Base-by-base conservation (phyloP, 2,888 invertebrate genomes). In the Ophion obscuratus region DNA sequence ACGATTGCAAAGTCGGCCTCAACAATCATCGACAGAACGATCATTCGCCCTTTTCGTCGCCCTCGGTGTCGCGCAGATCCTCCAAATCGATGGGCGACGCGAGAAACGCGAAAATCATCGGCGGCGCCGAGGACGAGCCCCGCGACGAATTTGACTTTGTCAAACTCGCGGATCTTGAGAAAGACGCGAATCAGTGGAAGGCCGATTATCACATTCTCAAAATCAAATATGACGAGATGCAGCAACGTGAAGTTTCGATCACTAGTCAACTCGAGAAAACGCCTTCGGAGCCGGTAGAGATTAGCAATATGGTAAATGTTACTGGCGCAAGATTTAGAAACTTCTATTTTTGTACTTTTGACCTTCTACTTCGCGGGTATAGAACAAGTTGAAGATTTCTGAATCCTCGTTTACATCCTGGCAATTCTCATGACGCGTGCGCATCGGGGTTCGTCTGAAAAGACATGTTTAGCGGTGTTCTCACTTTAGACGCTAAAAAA, bases 161-260 rank as follows among this genome's bases (percentile, higher is more conserved):
- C 3, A 94, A 93, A 87, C 78, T 91, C 4, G 89, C 87, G 59
- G 92, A 93, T 57, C 90, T 95, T 36, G 95, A 97, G 92, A 96
- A 96, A 92, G 97, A 97, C 92, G 95, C 96, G 82, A 96, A 96
- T 88, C 96, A 97, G 90, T 97, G 97, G 96, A 96, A 96, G 92
- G 95, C 96, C 0, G 97, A 97, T 93, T 96, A 96, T 91, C 96
- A 97, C 90, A 94, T 97, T 70, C 92, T 97, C 44, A 96, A 96
- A 93, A 95, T 96, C 85, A 96, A 95, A 91, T 95, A 94, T 89
- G 95, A 95, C 85, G 93, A 93, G 78, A 85, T 90, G 73, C 87
- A 89, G 88, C 92, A 92, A 86, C 94, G 89, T 86, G 91, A 92
- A 70, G 79, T 68, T 82, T 84, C 93, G 91, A 87, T 82, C 53